phyloP scores from a whole-genome alignment of 2,888 invertebrate genomes.

The Campoplex nolae region DNA sequence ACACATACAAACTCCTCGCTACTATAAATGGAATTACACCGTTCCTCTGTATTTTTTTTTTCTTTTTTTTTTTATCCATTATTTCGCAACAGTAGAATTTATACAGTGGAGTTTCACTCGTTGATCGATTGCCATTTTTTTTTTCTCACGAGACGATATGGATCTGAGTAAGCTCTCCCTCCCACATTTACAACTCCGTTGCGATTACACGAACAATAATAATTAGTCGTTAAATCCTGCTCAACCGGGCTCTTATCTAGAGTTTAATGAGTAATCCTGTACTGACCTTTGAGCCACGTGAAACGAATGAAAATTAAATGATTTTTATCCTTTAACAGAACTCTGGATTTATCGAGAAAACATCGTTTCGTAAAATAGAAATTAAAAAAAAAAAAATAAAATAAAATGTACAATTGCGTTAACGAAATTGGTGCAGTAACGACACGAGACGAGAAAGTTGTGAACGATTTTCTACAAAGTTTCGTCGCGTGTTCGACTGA shows the following conservation, averaged over 20 bases:
- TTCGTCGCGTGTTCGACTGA: background rate
- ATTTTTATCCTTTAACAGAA: background rate
- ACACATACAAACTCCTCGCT: slow-evolving; percentile 2
- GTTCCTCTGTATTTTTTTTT: background rate
- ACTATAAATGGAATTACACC: slow-evolving; percentile 21
- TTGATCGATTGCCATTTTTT: slow-evolving; percentile 34
- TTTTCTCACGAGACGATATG: background rate
- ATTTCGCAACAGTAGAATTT: slow-evolving; percentile 3
- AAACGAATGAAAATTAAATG: background rate
- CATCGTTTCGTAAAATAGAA: background rate
- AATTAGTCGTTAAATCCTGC: slow-evolving; percentile 12
- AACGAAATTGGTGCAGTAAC: background rate
- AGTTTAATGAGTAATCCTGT: slow-evolving; percentile 34
- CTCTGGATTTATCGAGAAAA: background rate
- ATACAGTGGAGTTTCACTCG: slow-evolving; percentile 4
- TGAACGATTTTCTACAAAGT: background rate
- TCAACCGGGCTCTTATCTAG: slow-evolving; percentile 15
- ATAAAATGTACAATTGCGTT: background rate
- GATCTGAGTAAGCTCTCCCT: slow-evolving; percentile 14
- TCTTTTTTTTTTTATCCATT: slow-evolving; percentile 15
- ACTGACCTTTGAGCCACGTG: background rate
- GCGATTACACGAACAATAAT: slow-evolving; percentile 20
- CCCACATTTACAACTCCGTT: background rate
- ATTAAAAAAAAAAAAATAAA: background rate
- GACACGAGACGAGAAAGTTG: background rate